Base-by-base conservation (phyloP, 92 coral and sea anemone genomes). In the Anthopleura xanthogrammica region DNA sequence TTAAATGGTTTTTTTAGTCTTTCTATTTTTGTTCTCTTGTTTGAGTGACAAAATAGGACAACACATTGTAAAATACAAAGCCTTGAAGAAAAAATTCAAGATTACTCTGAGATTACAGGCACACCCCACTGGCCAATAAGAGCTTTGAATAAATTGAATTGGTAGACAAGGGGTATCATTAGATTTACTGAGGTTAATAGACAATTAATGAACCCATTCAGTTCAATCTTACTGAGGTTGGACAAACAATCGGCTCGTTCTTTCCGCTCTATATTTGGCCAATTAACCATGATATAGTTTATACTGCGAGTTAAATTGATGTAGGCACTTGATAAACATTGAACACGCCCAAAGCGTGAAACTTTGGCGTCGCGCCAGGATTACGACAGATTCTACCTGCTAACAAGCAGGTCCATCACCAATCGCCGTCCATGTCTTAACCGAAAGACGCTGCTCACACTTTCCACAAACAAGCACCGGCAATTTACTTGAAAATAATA, bases 281-380 rank as follows among this genome's bases (percentile, higher is more conserved):
- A 83, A 83, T 83, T 83, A 83, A 57, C 86, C 24, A 41, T 57
- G 75, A 83, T 83, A 83, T 83, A 83, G 86, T 83, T 83, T 83
- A 75, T 75, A 82, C 64, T 66, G 17, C 52, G 41, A 12, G 76
- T 40, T 41, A 82, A 82, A 83, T 83, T 60, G 79, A 52, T 73
- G 72, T 39, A 73, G 86, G 72, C 79, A 83, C 80, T 83, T 75
- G 73, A 72, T 60, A 83, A 60, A 75, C 52, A 83, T 41, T 5
- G 60, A 12, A 73, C 80, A 57, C 86, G 80, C 86, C 80, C 86
- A n/a, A 60, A 46, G 76, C 50, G 70, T 71, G 76, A 81, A n/a
- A 66, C 73, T 12, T 81, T 83, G 86, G 86, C 86, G 74, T 23
- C 42, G 72, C 86, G 86, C 86, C 86, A 83, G 50, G 43, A 57